These are phyloP conservation scores for Melitaea cinxia DNA, from an alignment of 1,140 invertebrate genomes.

Conservation along the genomic window DNA sequence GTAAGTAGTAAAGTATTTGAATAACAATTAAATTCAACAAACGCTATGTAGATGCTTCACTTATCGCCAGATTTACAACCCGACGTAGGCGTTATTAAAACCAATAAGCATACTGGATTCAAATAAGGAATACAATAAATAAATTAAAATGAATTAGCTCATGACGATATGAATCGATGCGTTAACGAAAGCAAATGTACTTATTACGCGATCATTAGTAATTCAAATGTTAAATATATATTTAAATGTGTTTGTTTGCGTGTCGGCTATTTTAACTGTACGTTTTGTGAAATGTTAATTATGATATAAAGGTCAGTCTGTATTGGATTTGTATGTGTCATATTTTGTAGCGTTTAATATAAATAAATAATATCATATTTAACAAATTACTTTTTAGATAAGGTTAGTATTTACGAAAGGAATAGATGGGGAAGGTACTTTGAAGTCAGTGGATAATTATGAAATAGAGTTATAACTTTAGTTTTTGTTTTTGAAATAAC, in stretches of 20 bases:
- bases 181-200: conserved; percentile 1
- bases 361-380: background rate
- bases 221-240: conserved; percentile 11
- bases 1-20: no score
- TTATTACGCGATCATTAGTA: background rate
- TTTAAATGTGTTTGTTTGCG: conserved; percentile 10
- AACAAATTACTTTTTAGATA: background rate
- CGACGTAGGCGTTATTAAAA: background rate
- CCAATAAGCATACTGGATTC: background rate
- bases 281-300: conserved; percentile 21
- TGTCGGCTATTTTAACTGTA: conserved; percentile 10
- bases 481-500: no score
- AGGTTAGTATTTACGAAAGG: no score
- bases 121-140: background rate
- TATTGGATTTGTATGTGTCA: background rate
- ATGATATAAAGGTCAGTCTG: conserved; percentile 16
- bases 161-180: conserved; percentile 13
- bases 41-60: no score
- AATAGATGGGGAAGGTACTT: no score
- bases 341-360: conserved; percentile 4
- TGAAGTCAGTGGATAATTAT: no score
- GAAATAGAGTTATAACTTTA: no score
- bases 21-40: no score
- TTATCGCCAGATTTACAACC: no score
- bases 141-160: conserved; percentile 5